Base-by-base conservation (phyloP, 2,113 vertebrate genomes). In the Syngnathus typhle region DNA sequence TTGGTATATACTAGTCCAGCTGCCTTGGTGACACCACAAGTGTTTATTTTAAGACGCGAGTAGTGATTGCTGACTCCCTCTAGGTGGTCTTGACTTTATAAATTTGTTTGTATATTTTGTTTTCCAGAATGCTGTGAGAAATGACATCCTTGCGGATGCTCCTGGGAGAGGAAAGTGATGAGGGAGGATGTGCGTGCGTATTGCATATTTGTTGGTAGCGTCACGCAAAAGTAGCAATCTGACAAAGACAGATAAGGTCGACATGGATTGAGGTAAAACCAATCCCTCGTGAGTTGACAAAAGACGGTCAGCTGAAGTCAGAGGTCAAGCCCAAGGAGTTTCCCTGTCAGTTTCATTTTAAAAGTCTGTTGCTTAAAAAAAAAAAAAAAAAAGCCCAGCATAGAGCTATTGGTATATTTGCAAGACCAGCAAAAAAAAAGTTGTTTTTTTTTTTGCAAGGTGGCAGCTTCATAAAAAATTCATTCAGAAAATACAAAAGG, bases 51-150 rank as follows among this genome's bases (percentile, higher is more conserved):
- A 44, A 82, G 70, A 73, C 27, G 79, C 87, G 86, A 83, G 59
- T 39, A 12, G 37, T 36, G 63, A 51, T 72, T 68, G 67, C 58
- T 38, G 41, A 46, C 70, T 80, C 86, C 69, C 38, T 0, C 74
- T 86, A 64, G 90, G 91, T 91, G 91, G 91, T 89, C 90, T 76
- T 0, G 49, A 41, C 73, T 68, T 43, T 56, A 68, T 64, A 67
- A 74, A 73, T 62, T 72, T 63, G 65, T 87, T 83, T 87, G 89
- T 90, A 87, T 92, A 86, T 91, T 91, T 81, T 89, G 88, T 72
- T 91, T 90, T 90, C 83, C 78, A 77, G 86, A 83, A 82, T 85
- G 85, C 85, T 85, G 82, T 91, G 88, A 88, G 89, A 88, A 90
- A 88, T 80, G 62, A 79, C 80, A 80, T 87, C 87, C 85, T 75